Evolutionary conservation across 2,888 invertebrate species (phyloP), one percentile per base, ranked within the genome.

Genomic region (Neria commutata): DNA sequence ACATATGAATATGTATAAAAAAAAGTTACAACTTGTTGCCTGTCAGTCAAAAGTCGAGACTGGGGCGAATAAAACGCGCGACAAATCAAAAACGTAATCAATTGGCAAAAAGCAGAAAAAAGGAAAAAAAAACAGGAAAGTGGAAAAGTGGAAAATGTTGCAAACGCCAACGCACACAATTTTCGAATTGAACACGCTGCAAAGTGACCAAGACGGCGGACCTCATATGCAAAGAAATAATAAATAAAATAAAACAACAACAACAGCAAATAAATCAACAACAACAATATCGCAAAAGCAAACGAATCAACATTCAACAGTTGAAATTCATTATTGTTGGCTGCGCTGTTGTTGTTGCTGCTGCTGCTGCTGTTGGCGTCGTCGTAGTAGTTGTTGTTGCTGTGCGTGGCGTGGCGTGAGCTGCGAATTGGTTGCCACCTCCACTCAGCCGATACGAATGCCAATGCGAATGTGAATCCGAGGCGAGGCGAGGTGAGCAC

Each of bases 361-460:
- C 29, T 51, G 51, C 29, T 49, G 46, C 48, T 57, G 42, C 33
- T 56, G 49, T 40, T 60, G 56, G 19, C 45, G 56, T 51, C 19
- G 8, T 3, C 23, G 2, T 16, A 16, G 40, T 29, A 11, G 40
- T 17, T 46, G 42, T 24, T 34, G 29, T n/a, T 11, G 49, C 19
- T 21, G 29, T 33, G 50, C 52, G 51, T 52, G 56, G 37, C 45
- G 47, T n/a, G n/a, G n/a, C 53, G 34, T 47, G 47, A 64, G 62
- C 59, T 62, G 63, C 62, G 56, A 67, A 63, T 68, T 67, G 61
- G 67, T 68, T 66, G 68, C 71, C 75, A 73, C 75, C 75, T 76
- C 68, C 70, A 64, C 73, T 48, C 48, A 5, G 45, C 47, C 33
- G 21, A 29, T 49, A 45, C 34, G 29, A 24, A 26, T 2, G 51